A percentile compares a stretch with the other conserved stretches of the same genome.
phyloP scores from a whole-genome alignment of 2,113 vertebrate genomes.

The Perccottus glenii region DNA sequence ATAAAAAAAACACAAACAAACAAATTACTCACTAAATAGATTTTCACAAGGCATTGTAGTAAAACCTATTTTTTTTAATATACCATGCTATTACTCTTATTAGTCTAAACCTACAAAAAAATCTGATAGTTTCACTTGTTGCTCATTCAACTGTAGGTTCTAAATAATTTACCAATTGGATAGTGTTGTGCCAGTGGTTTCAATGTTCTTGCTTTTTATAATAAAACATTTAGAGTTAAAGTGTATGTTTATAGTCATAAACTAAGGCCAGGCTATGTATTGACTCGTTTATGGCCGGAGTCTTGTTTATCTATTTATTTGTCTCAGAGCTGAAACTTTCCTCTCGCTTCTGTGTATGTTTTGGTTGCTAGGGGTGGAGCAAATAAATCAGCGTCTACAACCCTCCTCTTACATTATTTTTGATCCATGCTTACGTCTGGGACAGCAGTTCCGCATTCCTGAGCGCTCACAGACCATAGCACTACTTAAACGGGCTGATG shows the following conservation, averaged over 20 bases:
- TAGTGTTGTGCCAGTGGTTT: no score
- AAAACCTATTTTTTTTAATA: no score
- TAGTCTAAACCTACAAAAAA: no score
- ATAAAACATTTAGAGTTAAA: slow-evolving; percentile 7
- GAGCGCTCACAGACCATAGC: slow-evolving; percentile 81
- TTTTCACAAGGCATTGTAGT: no score
- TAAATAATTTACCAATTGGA: no score
- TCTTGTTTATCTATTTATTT: slow-evolving; percentile 54
- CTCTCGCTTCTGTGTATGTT: slow-evolving; percentile 79
- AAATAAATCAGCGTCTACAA: slow-evolving; percentile 33
- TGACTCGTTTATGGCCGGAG: slow-evolving; percentile 15
- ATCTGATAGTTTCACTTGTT: no score
- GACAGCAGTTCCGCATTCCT: slow-evolving; percentile 92
- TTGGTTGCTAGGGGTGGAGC: slow-evolving; percentile 81
- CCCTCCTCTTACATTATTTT: slow-evolving; percentile 60
- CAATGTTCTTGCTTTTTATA: no score
- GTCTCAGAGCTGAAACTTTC: slow-evolving; percentile 69
- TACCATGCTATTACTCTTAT: no score
- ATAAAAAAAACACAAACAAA: no score
- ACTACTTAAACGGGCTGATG: slow-evolving; percentile 92
- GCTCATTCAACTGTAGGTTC: neutral
- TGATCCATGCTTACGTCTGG: slow-evolving; percentile 84
- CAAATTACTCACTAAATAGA: no score
- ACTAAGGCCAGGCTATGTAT: slow-evolving; percentile 1
- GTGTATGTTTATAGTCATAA: slow-evolving; percentile 27